Conservation (phyloP, 2,113 vertebrate genomes). For the Phycodurus eques region DNA sequence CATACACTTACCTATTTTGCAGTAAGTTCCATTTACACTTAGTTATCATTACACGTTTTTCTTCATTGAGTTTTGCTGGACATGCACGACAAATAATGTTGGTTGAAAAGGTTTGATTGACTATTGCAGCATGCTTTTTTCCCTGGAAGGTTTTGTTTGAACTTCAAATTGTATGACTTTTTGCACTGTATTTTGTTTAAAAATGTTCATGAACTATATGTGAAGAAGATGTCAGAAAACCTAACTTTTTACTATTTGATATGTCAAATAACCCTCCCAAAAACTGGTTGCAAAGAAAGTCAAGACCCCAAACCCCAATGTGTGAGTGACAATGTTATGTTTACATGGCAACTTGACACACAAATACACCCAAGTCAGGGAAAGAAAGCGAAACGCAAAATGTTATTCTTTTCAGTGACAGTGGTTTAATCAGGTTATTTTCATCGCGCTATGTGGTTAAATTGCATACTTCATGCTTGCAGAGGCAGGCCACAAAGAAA, state of each 20-base stretch:
- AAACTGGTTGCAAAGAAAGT: conserved; percentile 27
- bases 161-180: background rate
- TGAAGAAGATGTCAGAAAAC: background rate
- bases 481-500: conserved; percentile 48
- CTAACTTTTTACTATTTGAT: background rate
- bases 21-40: background rate
- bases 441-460: conserved; percentile 45
- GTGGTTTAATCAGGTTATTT: conserved; percentile 66
- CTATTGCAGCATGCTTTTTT: background rate
- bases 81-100: no score
- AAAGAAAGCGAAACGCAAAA: conserved; percentile 58
- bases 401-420: conserved; percentile 64
- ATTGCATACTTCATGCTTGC: conserved; percentile 43
- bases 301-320: conserved; percentile 35
- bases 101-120: background rate
- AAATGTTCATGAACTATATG: background rate
- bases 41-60: background rate
- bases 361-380: conserved; percentile 73
- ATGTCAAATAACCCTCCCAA: background rate
- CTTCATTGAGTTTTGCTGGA: background rate
- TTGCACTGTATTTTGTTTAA: background rate
- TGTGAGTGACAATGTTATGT: conserved; percentile 71
- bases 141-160: background rate
- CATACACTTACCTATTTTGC: background rate
- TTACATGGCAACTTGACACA: conserved; percentile 79